phyloP scores from a whole-genome alignment of 1,140 invertebrate genomes.

The Homalodisca vitripennis region DNA sequence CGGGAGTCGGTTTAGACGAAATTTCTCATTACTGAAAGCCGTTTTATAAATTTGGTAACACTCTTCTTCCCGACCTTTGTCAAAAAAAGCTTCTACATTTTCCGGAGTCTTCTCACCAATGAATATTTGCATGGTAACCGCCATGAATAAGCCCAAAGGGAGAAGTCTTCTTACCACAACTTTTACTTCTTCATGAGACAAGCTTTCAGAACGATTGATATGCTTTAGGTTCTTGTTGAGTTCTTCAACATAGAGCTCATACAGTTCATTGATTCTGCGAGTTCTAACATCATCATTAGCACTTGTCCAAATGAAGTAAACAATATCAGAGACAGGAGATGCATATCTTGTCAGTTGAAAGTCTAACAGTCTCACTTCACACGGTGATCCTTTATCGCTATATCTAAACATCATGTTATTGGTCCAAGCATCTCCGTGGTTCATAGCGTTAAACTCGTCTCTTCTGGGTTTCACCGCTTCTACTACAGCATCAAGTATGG shows the following conservation, averaged over 20 bases:
- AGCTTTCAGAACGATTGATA: background rate
- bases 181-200: background rate
- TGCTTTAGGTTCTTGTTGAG: slow-evolving; percentile 7
- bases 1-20: no score
- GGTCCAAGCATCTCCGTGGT: slow-evolving; percentile 64
- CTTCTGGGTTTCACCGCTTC: no score
- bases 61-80: no score
- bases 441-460: slow-evolving; percentile 57
- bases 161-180: background rate
- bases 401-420: slow-evolving; percentile 67
- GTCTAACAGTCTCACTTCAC: slow-evolving; percentile 59
- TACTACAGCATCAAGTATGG: slow-evolving; percentile 38
- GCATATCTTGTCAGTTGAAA: slow-evolving; percentile 58
- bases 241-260: background rate
- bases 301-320: slow-evolving; percentile 59
- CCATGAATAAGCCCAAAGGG: background rate
- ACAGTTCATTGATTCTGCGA: background rate
- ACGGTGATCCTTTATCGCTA: slow-evolving; percentile 48
- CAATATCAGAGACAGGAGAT: slow-evolving; percentile 55
- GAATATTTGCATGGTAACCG: no score
- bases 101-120: no score
- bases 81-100: no score
- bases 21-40: no score
- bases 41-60: no score
- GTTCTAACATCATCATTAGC: slow-evolving; percentile 34